Evolutionary conservation across 23 tunicate genomes (phyloP).

Genomic region (Botrylloides violaceus): DNA sequence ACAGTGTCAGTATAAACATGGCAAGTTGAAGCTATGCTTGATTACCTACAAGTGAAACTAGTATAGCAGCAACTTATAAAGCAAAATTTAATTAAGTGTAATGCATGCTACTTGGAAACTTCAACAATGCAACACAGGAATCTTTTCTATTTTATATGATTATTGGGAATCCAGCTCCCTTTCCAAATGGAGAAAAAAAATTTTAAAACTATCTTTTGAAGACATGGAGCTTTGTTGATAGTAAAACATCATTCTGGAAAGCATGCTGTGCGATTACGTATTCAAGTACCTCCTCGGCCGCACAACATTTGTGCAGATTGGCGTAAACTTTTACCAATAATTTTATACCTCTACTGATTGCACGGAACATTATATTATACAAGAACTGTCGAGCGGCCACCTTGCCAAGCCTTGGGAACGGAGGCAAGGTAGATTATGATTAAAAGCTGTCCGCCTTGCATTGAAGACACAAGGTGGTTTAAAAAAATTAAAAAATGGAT

Average conservation of each 20-base stretch:
- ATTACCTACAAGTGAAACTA: neutral
- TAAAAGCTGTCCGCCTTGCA: neutral
- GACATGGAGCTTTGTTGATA: neutral
- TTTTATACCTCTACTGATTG: neutral
- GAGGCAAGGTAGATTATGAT: neutral
- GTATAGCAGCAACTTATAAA: too few species aligned
- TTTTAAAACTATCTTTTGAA: too few species aligned
- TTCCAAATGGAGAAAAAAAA: too few species aligned
- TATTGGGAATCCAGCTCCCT: neutral
- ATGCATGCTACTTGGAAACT: too few species aligned
- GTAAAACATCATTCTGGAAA: neutral
- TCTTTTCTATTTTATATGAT: neutral
- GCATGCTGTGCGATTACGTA: neutral
- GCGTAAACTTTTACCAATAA: neutral
- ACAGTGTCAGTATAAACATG: neutral
- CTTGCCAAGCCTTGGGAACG: neutral
- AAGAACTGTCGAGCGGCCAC: neutral
- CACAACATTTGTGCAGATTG: neutral
- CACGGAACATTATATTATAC: neutral
- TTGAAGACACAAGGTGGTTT: neutral
- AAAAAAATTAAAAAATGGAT: neutral
- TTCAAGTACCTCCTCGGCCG: neutral
- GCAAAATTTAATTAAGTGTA: neutral
- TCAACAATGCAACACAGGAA: neutral
- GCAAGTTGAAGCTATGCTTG: neutral